phyloP scores from a whole-genome alignment of 2,888 invertebrate genomes.

The Marasmarcha lunaedactyla region DNA sequence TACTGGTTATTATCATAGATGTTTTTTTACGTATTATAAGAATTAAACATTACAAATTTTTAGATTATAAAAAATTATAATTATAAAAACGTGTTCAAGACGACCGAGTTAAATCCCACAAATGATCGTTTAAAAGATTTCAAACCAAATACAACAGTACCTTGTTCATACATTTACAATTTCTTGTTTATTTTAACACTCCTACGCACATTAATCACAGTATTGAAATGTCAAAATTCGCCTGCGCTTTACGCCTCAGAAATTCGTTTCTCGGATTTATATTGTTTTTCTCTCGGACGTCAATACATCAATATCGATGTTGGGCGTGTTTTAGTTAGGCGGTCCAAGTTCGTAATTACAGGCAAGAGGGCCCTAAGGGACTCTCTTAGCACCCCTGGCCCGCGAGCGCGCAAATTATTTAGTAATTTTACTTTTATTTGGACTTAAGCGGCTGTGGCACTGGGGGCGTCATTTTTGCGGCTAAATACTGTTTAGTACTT shows the following conservation, averaged over 20 bases:
- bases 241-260: conserved; percentile 16
- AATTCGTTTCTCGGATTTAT: conserved; percentile 25
- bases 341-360: conserved; percentile 54
- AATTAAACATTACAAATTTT: too few species aligned
- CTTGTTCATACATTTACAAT: too few species aligned
- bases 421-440: conserved; percentile 64
- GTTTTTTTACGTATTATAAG: too few species aligned
- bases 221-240: conserved; percentile 2
- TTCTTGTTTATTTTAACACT: neutral
- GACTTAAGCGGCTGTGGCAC: conserved; percentile 39
- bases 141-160: too few species aligned
- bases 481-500: conserved; percentile 24
- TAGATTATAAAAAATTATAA: too few species aligned
- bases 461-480: conserved; percentile 26
- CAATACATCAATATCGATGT: conserved; percentile 54
- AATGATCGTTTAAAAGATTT: too few species aligned
- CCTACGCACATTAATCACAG: neutral
- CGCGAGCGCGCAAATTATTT: conserved; percentile 52
- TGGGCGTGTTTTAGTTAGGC: conserved; percentile 34
- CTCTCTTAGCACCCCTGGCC: conserved; percentile 31
- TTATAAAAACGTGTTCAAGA: too few species aligned
- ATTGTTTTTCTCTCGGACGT: conserved; percentile 32
- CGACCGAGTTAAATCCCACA: too few species aligned
- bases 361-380: conserved; percentile 44
- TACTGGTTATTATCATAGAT: too few species aligned